phyloP scores from a whole-genome alignment of 2,113 vertebrate species.

The Recurvirostra avosetta region DNA sequence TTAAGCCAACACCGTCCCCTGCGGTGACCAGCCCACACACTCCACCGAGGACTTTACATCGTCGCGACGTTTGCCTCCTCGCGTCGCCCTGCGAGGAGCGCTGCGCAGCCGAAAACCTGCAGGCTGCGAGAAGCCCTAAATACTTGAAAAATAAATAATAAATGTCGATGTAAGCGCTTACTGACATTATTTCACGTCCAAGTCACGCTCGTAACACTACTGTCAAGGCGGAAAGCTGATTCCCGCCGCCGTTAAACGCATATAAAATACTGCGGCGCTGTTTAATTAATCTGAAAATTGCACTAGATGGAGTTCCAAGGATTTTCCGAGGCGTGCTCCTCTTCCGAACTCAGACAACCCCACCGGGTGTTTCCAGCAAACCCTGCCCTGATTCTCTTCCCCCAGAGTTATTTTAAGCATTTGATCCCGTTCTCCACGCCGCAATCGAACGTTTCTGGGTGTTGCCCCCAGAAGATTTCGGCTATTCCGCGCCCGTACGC shows the following conservation, averaged over 20 bases:
- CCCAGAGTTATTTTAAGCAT: background rate
- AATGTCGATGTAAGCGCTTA: background rate
- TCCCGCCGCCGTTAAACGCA: rapidly evolving
- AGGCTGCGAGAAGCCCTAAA: background rate
- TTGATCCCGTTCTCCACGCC: background rate
- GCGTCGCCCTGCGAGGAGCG: too few relatives aligned
- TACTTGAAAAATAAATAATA: too few relatives aligned
- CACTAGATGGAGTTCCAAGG: too few relatives aligned
- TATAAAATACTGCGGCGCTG: rapidly evolving
- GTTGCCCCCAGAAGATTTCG: background rate
- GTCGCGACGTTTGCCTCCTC: background rate
- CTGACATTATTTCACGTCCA: too few relatives aligned
- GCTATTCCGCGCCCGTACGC: background rate
- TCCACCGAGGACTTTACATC: background rate
- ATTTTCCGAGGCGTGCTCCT: background rate
- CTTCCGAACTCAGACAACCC: background rate
- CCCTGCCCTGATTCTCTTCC: background rate
- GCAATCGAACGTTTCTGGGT: background rate
- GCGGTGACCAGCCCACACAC: background rate
- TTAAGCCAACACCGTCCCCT: too few relatives aligned
- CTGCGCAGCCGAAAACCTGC: background rate
- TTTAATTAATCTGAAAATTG: too few relatives aligned
- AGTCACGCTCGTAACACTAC: background rate
- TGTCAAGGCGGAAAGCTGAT: background rate
- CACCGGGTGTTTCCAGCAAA: background rate